Conservation (phyloP, 2,888 invertebrate species). For the Andrena camellia region DNA sequence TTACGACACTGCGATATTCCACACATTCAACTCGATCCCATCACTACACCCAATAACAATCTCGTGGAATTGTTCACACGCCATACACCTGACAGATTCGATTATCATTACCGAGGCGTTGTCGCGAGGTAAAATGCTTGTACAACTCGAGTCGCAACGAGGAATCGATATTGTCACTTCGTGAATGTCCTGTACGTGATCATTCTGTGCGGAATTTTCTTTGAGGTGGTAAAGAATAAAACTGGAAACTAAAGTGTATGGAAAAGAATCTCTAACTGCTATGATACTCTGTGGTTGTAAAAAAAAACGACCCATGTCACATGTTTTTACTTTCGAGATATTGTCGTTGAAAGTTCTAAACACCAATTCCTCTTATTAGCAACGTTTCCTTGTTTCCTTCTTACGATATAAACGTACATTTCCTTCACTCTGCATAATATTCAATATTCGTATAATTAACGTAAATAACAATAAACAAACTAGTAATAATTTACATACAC, state of each 20-base stretch:
- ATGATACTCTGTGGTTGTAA: no score
- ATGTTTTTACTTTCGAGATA: no score
- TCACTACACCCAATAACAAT: neutral
- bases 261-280: neutral
- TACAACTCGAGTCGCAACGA: conserved; percentile 34
- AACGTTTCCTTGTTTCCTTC: no score
- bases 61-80: neutral
- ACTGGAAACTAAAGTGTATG: neutral
- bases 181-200: neutral
- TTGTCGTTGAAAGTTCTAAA: no score
- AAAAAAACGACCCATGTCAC: no score
- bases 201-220: neutral
- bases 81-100: conserved; percentile 29
- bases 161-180: conserved; percentile 58
- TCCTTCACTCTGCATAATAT: no score
- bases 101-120: conserved; percentile 37
- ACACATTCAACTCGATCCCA: neutral
- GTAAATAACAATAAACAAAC: no score
- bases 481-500: no score
- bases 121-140: conserved; percentile 21
- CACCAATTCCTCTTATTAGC: no score
- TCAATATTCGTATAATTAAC: no score
- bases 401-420: no score
- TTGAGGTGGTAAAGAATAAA: neutral
- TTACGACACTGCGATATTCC: no score